Evolutionary conservation across 2,113 vertebrate genomes (phyloP).

Genomic region (Phasianus colchicus): DNA sequence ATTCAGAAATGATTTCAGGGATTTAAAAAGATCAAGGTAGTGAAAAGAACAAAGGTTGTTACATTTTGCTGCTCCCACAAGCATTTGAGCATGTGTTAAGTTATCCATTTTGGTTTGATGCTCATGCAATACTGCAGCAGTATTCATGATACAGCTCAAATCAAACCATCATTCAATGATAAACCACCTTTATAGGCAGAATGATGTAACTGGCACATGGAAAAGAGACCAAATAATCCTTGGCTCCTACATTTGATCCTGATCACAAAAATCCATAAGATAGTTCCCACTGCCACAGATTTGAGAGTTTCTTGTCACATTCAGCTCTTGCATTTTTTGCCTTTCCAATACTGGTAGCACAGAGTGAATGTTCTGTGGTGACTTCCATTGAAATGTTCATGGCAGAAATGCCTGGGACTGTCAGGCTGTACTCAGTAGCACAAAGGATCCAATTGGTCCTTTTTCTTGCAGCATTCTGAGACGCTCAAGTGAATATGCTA

Average conservation of each 20-base stretch:
- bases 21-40: neutral
- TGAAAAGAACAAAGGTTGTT: neutral
- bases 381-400: neutral
- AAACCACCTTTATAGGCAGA: neutral
- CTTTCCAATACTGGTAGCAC: neutral
- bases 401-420: neutral
- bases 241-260: neutral
- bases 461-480: neutral
- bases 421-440: neutral
- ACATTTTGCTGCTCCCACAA: neutral
- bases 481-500: neutral
- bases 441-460: neutral
- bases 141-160: neutral
- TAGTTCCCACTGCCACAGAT: neutral
- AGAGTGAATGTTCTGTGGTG: neutral
- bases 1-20: neutral
- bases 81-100: neutral
- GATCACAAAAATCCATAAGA: neutral
- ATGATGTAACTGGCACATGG: neutral
- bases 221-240: neutral
- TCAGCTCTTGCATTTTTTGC: neutral
- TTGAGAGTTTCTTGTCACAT: neutral
- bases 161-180: neutral
- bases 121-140: neutral
- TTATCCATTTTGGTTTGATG: neutral